Conservation (phyloP, 2,797 vertebrate genomes). For the Chelidonichthys spinosus region DNA sequence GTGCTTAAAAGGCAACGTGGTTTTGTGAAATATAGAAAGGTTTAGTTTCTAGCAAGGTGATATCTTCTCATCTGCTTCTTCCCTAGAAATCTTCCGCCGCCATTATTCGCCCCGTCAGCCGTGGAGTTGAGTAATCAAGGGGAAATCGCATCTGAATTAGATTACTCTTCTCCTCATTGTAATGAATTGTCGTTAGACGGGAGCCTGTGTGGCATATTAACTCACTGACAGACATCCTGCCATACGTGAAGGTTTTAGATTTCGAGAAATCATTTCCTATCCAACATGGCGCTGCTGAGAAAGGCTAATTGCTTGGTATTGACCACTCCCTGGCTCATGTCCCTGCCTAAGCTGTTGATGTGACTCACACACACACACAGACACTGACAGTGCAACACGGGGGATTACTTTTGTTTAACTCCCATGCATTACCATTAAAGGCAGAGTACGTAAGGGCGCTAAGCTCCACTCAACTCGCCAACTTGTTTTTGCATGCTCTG, state of each 20-base stretch:
- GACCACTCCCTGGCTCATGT: conserved; percentile 40
- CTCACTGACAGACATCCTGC: conserved; percentile 72
- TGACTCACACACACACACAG: conserved; percentile 25
- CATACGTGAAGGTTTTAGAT: conserved; percentile 46
- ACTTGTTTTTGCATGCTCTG: conserved; percentile 25
- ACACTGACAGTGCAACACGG: conserved; percentile 7
- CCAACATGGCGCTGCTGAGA: conserved; percentile 36
- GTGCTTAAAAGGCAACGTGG: neutral
- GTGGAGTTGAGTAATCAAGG: conserved; percentile 54
- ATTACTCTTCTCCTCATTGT: conserved; percentile 67
- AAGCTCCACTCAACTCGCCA: conserved; percentile 22
- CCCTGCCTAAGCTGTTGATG: conserved; percentile 30
- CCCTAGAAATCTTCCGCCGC: conserved; percentile 12
- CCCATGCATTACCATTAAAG: conserved; percentile 38
- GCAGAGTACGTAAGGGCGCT: conserved; percentile 15
- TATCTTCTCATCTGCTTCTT: conserved; percentile 14
- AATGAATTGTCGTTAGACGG: conserved; percentile 69
- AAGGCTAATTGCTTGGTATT: conserved; percentile 43
- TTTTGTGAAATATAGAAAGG: conserved; percentile 3
- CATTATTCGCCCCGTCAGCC: conserved; percentile 30
- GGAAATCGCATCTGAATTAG: conserved; percentile 72
- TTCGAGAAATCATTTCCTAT: conserved; percentile 64
- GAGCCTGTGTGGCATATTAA: conserved; percentile 62
- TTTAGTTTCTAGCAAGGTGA: neutral
- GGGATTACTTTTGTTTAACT: conserved; percentile 53